Percentiles rank a stretch among this genome's conserved stretches.
phyloP scores from a whole-genome alignment of 2,113 vertebrate species.

The Hemiprocne comata region DNA sequence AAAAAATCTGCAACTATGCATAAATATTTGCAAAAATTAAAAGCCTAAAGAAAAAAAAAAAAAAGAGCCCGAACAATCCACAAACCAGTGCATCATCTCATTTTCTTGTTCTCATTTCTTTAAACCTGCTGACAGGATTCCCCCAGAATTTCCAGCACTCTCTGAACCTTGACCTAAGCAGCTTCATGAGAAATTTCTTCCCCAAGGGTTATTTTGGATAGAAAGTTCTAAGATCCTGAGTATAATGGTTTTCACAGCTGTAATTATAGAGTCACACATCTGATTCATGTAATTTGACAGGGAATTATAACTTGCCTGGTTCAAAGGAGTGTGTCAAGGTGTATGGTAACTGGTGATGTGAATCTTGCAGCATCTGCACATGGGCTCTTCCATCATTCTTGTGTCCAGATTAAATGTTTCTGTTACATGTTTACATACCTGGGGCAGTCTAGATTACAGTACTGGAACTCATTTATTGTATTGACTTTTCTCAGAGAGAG shows the following conservation, averaged over 20 bases:
- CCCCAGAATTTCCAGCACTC: conserved; percentile 51
- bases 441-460: background rate
- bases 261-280: conserved; percentile 41
- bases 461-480: background rate
- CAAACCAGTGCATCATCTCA: background rate
- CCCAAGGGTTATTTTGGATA: conserved; percentile 45
- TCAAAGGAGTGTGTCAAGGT: conserved; percentile 36
- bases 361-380: conserved; percentile 22
- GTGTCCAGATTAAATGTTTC: background rate
- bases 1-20: background rate
- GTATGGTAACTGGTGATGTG: background rate
- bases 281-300: conserved; percentile 50
- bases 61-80: background rate
- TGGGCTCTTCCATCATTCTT: background rate
- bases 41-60: background rate
- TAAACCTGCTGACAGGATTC: conserved; percentile 50
- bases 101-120: conserved; percentile 41
- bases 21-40: background rate
- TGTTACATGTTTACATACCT: background rate
- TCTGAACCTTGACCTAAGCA: conserved; percentile 45
- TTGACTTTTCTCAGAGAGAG: background rate
- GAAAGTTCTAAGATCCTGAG: conserved; percentile 36
- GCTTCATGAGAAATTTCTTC: conserved; percentile 35
- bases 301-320: conserved; percentile 28
- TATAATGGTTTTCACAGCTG: conserved; percentile 37